phyloP scores from a whole-genome alignment of 2,888 invertebrate species.

The Camptogramma bilineatum region DNA sequence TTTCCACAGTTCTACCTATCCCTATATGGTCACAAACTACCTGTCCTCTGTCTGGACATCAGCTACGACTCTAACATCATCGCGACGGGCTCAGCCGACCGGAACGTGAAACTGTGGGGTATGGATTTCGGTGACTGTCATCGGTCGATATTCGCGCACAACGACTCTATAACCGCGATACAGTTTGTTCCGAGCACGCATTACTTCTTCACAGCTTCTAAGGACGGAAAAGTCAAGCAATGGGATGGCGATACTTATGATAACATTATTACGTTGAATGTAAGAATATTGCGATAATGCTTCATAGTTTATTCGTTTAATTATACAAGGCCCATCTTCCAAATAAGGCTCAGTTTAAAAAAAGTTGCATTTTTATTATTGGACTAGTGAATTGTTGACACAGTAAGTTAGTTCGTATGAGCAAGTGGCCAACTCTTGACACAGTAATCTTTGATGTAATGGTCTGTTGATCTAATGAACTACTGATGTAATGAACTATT shows the following conservation, averaged over 20 bases:
- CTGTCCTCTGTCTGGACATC: slow-evolving; percentile 97
- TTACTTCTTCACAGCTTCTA: slow-evolving; percentile 96
- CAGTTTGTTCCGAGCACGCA: slow-evolving; percentile 96
- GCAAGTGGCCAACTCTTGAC: too few species aligned
- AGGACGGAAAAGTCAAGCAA: slow-evolving; percentile 97
- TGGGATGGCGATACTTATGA: slow-evolving; percentile 98
- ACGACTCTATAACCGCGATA: slow-evolving; percentile 95
- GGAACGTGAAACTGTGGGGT: slow-evolving; percentile 99
- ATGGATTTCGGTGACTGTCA: slow-evolving; percentile 99
- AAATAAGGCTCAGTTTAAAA: too few species aligned
- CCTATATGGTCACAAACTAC: slow-evolving; percentile 98
- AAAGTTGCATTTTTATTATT: too few species aligned
- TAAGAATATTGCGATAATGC: slow-evolving; percentile 64
- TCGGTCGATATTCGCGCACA: slow-evolving; percentile 97
- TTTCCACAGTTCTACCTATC: slow-evolving; percentile 93
- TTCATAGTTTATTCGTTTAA: neutral
- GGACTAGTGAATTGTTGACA: too few species aligned
- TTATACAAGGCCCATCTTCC: too few species aligned
- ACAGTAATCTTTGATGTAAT: too few species aligned
- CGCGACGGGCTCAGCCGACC: slow-evolving; percentile 97
- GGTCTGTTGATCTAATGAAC: neutral
- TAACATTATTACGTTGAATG: slow-evolving; percentile 94
- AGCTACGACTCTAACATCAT: slow-evolving; percentile 94
- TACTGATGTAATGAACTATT: neutral
- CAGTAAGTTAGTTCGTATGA: too few species aligned